Evolutionary conservation across 2,888 invertebrate species (phyloP).

Genomic region (Tanypteryx hageni): DNA sequence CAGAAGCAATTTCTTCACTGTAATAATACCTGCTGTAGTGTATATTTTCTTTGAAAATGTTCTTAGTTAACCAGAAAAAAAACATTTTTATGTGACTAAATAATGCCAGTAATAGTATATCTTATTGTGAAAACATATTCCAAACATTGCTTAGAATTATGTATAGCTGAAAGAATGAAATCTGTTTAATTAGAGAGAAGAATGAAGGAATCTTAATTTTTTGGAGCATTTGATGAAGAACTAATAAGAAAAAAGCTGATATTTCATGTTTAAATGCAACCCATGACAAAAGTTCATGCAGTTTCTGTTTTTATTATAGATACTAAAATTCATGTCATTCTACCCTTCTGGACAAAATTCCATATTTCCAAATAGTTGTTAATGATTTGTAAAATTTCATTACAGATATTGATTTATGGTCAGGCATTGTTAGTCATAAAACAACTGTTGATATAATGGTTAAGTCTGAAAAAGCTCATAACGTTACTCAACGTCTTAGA

Average conservation of each 20-base stretch:
- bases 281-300: background rate
- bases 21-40: too few species aligned
- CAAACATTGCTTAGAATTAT: too few species aligned
- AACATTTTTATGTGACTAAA: too few species aligned
- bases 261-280: background rate
- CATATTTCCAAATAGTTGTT: background rate
- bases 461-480: constrained; percentile 80
- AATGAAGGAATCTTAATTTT: too few species aligned
- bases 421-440: constrained; percentile 63
- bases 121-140: too few species aligned
- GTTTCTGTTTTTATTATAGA: background rate
- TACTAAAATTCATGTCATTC: background rate
- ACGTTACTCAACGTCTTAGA: constrained; percentile 80
- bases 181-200: too few species aligned
- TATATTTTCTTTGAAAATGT: too few species aligned
- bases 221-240: background rate
- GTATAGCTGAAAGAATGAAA: too few species aligned
- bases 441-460: constrained; percentile 81
- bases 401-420: constrained; percentile 68
- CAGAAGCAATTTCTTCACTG: too few species aligned
- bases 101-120: too few species aligned
- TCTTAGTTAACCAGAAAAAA: too few species aligned
- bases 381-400: background rate
- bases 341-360: background rate
- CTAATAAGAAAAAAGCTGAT: background rate